A percentile compares a stretch with the other conserved stretches of the same genome.
phyloP scores from a whole-genome alignment of 2,888 invertebrate genomes.

The Drosophila infuscata region DNA sequence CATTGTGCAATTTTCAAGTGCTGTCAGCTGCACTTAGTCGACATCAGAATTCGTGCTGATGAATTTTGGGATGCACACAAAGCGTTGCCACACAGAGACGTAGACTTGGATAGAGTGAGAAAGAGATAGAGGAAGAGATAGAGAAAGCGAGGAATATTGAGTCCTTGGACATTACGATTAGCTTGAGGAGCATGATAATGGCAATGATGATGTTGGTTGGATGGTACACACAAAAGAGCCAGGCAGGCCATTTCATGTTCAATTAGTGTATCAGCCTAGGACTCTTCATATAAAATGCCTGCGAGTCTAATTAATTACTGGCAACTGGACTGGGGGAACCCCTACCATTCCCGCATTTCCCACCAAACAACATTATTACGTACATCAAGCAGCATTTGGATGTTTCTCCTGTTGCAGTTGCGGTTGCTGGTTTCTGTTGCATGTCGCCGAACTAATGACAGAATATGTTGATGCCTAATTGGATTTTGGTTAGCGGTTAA shows the following conservation, averaged over 20 bases:
- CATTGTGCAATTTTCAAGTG: conserved; percentile 67
- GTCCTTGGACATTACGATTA: conserved; percentile 37
- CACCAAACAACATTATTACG: conserved; percentile 49
- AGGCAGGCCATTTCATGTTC: conserved; percentile 71
- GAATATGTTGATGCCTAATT: conserved; percentile 53
- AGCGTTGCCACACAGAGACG: conserved; percentile 1
- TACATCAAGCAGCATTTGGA: conserved; percentile 36
- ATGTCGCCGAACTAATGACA: conserved; percentile 51
- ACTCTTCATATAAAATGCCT: conserved; percentile 74
- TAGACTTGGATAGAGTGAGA: background rate
- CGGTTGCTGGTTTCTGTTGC: conserved; percentile 13
- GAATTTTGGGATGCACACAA: conserved; percentile 49
- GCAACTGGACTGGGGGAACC: conserved; percentile 4
- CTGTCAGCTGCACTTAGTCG: conserved; percentile 73
- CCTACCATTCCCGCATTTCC: background rate
- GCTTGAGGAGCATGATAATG: conserved; percentile 22
- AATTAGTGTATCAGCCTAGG: conserved; percentile 63
- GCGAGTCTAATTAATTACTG: conserved; percentile 80
- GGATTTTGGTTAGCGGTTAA: conserved; percentile 62
- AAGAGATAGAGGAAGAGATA: background rate
- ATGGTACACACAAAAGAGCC: conserved; percentile 2
- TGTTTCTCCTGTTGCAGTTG: conserved; percentile 13
- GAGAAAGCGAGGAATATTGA: conserved; percentile 2
- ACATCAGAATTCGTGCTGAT: conserved; percentile 59
- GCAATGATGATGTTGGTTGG: conserved; percentile 26